These are phyloP conservation scores for Nothocercus julius DNA, from an alignment of 2,113 vertebrate species.

Conservation along the genomic window DNA sequence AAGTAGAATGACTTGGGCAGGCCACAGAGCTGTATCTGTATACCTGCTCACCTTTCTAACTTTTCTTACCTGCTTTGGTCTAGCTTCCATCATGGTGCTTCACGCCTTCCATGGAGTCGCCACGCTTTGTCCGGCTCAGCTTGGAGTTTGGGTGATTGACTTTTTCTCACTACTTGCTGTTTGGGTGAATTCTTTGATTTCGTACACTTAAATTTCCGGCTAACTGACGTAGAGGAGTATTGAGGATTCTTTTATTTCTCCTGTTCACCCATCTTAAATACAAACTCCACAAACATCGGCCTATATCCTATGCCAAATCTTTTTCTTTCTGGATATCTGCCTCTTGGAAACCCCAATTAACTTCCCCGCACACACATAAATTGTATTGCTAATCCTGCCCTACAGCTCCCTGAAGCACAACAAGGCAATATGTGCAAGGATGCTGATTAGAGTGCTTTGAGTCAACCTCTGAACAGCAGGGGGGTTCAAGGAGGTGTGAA, in stretches of 20 bases:
- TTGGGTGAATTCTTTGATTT: background rate
- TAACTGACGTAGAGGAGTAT: background rate
- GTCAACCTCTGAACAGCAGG: background rate
- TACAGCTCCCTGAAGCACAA: background rate
- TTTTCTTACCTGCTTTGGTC: background rate
- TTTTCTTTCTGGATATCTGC: background rate
- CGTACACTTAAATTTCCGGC: background rate
- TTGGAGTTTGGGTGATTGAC: background rate
- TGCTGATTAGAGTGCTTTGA: background rate
- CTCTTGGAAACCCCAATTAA: background rate
- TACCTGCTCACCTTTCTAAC: background rate
- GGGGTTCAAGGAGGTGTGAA: background rate
- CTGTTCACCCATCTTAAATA: background rate
- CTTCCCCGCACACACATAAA: background rate
- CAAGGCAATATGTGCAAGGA: background rate
- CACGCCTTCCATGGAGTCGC: background rate
- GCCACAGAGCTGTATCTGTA: background rate
- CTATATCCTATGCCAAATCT: background rate
- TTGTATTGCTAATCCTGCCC: background rate
- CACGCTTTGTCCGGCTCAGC: background rate
- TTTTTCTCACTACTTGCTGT: background rate
- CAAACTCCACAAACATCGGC: background rate
- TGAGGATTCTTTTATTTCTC: background rate
- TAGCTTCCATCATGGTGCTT: background rate
- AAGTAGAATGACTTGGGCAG: background rate